Evolutionary conservation across 1,140 invertebrate species (phyloP).

Genomic region (Drosophila kanapiae): DNA sequence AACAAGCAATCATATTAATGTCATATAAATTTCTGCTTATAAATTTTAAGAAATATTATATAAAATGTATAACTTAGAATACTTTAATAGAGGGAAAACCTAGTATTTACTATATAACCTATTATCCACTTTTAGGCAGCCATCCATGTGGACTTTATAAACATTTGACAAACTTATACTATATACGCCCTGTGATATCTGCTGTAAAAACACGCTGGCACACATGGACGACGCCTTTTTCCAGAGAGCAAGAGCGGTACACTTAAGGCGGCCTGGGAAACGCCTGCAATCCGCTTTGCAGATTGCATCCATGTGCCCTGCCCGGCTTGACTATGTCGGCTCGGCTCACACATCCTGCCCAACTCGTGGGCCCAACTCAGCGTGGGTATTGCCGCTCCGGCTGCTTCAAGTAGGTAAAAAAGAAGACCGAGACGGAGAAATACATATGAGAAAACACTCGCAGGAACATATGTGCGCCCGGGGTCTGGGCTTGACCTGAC

Average conservation of each 20-base stretch:
- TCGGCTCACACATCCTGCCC: conserved; percentile 36
- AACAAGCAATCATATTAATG: neutral
- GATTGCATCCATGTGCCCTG: conserved; percentile 79
- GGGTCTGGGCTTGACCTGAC: conserved; percentile 73
- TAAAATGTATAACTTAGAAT: neutral
- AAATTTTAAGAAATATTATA: neutral
- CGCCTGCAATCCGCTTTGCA: conserved; percentile 70
- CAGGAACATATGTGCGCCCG: conserved; percentile 57
- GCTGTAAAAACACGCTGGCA: conserved; percentile 28
- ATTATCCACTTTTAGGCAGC: conserved; percentile 9
- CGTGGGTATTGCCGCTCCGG: conserved; percentile 71
- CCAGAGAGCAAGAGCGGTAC: conserved; percentile 38
- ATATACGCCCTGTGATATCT: conserved; percentile 4
- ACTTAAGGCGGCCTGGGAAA: conserved; percentile 75
- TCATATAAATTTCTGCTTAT: neutral
- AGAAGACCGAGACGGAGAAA: neutral
- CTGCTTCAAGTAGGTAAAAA: conserved; percentile 81
- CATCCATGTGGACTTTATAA: conserved; percentile 23
- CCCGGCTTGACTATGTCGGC: conserved; percentile 28
- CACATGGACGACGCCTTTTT: conserved; percentile 21
- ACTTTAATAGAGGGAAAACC: neutral
- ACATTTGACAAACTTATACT: conserved; percentile 18
- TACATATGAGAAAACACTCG: conserved; percentile 23
- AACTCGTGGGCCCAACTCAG: conserved; percentile 44
- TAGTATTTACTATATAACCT: neutral